These are phyloP conservation scores for Geophilus truncorum DNA, from an alignment of 2,888 invertebrate genomes.

Conservation along the genomic window DNA sequence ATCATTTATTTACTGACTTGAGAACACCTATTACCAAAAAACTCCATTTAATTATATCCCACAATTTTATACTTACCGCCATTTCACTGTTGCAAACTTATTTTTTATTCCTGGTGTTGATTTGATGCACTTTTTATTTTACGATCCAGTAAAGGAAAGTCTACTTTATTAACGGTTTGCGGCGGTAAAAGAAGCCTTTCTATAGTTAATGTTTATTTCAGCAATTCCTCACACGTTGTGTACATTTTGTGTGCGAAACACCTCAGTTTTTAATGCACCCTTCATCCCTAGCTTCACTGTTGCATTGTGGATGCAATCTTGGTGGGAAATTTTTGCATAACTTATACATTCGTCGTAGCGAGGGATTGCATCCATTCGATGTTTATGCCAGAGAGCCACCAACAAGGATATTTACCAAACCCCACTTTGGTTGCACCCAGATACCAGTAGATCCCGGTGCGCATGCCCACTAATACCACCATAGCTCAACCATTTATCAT, in stretches of 20 bases:
- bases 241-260: neutral
- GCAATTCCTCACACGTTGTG: neutral
- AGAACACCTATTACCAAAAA: too few species aligned
- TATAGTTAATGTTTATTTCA: neutral
- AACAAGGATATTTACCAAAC: neutral
- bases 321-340: neutral
- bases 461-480: conserved; percentile 19
- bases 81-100: too few species aligned
- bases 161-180: neutral
- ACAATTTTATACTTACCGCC: too few species aligned
- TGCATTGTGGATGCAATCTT: neutral
- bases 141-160: neutral
- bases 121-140: conserved; percentile 19
- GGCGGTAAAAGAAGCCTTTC: neutral
- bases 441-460: conserved; percentile 4
- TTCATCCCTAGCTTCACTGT: neutral
- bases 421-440: neutral
- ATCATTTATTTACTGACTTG: too few species aligned
- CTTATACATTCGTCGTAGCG: neutral
- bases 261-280: neutral
- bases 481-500: conserved; percentile 19
- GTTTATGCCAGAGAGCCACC: conserved; percentile 12
- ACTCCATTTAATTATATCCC: too few species aligned
- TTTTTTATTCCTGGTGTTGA: neutral
- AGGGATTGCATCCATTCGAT: neutral